Evolutionary conservation across 2,113 vertebrate species (phyloP), one percentile per base, ranked within the genome.

Genomic region (Orthonyx spaldingii): DNA sequence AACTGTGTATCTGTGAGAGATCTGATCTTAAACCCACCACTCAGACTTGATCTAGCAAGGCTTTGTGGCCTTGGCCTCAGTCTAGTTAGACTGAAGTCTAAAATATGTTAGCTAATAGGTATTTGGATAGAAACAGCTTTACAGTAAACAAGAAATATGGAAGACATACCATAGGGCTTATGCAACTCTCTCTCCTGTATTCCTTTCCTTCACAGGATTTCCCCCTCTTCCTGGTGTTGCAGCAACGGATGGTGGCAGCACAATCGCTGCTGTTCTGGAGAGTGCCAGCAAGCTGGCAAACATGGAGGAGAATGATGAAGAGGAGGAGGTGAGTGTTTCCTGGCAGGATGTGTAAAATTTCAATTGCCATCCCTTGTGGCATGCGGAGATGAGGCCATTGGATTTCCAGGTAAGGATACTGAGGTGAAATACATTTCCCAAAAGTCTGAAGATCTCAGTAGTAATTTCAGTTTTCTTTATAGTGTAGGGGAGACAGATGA

Each of bases 141-240:
- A 42, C 42, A 55, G 64, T 56, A 74, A 81, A 86, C 44, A 83
- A 76, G 9, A 26, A 80, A 21, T 37, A n/a, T 6, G 23, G 37
- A 89, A 59, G 46, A 37, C 27, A 49, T 18, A 37, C 21, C 3
- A 12, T 17, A 14, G 39, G 66, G 64, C 39, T 41, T 50, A 41
- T 13, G 42, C n/a, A 74, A 6, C 44, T 84, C 55, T 75, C 33
- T 56, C 50, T 46, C 74, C 27, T 93, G 10, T 75, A 13, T 60
- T 77, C 42, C 52, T 71, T 95, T 46, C 89, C 33, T 84, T 17
- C 52, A 23, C 96, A 99, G 99, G 99, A 21, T 99, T 99, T 96
- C 99, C 99, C 82, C 98, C 99, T 7, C 98, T 99, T 94, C 99
- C 99, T 65, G 99, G 99, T 55, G 96, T 98, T 96, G 98, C 91